A percentile compares a stretch with the other conserved stretches of the same genome.
Conservation (phyloP, 2,888 invertebrate genomes). For the Teleogryllus oceanicus region DNA sequence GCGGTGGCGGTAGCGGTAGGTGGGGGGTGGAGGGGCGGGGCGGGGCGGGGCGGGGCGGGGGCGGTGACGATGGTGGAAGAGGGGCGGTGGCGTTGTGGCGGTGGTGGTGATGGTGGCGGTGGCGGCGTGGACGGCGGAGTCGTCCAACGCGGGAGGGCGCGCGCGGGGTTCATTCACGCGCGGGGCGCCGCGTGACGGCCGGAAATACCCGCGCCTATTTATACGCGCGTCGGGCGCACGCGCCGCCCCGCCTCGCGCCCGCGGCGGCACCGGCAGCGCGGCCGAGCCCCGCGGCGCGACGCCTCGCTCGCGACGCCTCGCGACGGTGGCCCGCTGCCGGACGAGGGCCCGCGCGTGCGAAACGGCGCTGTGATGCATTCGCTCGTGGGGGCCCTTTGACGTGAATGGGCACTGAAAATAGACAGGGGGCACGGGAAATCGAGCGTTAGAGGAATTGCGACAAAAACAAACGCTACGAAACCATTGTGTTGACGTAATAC, state of each 20-base stretch:
- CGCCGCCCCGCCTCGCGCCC: slow-evolving; percentile 23
- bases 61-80: background rate
- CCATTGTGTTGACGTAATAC: too few species aligned
- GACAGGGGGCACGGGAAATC: too few species aligned
- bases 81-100: background rate
- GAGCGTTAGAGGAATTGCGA: too few species aligned
- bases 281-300: slow-evolving; percentile 28
- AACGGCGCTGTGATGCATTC: too few species aligned
- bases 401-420: too few species aligned
- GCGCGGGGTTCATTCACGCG: slow-evolving; percentile 71
- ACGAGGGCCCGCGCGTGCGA: too few species aligned
- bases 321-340: background rate
- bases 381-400: too few species aligned
- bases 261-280: slow-evolving; percentile 29
- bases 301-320: too few species aligned
- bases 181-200: slow-evolving; percentile 71
- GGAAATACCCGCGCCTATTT: slow-evolving; percentile 67
- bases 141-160: background rate
- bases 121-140: background rate
- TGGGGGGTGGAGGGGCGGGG: slow-evolving; percentile 50
- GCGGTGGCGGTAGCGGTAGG: background rate
- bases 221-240: slow-evolving; percentile 57
- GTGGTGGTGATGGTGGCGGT: background rate
- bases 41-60: slow-evolving; percentile 40
- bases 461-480: too few species aligned